phyloP scores from a whole-genome alignment of 2,797 vertebrate species.

The Falco naumanni region DNA sequence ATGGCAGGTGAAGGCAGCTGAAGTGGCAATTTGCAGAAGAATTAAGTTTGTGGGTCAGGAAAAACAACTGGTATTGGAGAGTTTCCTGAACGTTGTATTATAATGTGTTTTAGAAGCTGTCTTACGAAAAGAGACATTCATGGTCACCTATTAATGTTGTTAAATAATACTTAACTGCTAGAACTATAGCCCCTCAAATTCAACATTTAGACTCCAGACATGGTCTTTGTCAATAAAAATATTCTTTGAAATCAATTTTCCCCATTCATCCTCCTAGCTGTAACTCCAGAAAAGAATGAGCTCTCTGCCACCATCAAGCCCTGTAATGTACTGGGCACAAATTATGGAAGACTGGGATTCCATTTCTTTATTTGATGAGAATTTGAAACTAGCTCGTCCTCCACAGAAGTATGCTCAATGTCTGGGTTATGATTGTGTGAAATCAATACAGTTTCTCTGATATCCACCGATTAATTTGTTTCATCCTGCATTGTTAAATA shows the following conservation, averaged over 20 bases:
- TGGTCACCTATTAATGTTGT: background rate
- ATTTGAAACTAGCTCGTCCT: background rate
- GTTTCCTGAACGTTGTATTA: background rate
- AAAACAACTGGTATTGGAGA: background rate
- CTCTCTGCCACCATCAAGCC: background rate
- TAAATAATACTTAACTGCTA: background rate
- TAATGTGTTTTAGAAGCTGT: background rate
- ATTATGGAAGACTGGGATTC: background rate
- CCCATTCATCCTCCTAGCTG: background rate
- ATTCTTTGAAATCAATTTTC: background rate
- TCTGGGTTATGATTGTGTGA: background rate
- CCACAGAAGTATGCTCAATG: background rate
- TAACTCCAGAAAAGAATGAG: background rate
- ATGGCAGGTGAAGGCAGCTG: constrained; percentile 66
- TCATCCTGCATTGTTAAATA: background rate
- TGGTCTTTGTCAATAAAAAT: background rate
- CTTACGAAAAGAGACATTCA: background rate
- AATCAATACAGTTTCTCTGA: background rate
- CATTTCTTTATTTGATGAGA: background rate
- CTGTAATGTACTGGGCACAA: background rate
- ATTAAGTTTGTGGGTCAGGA: background rate
- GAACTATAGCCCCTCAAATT: background rate
- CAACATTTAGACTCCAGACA: background rate
- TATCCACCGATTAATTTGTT: background rate
- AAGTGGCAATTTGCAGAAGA: background rate